These are phyloP conservation scores for Antheraea mylitta DNA, from an alignment of 1,140 invertebrate species.

Conservation along the genomic window DNA sequence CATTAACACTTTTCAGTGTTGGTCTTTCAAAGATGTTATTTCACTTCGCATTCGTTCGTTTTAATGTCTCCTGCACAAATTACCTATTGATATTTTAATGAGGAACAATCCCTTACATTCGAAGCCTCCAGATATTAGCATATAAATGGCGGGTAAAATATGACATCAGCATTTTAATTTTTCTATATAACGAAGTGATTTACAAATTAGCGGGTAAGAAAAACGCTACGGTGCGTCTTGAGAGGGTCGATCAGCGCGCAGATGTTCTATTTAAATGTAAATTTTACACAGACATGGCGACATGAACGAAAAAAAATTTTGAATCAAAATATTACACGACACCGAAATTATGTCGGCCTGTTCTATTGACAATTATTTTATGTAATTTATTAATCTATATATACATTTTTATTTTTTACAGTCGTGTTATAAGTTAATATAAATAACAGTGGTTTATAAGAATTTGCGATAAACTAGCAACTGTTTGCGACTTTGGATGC, in stretches of 20 bases:
- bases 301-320: conserved; percentile 66
- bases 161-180: conserved; percentile 78
- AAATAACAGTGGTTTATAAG: too few relatives aligned
- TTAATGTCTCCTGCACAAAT: conserved; percentile 33
- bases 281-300: conserved; percentile 66
- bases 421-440: too few relatives aligned
- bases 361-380: not conserved
- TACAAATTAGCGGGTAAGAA: conserved; percentile 78
- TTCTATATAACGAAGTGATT: conserved; percentile 75
- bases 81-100: conserved; percentile 75
- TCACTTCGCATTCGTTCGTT: not conserved
- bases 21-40: not conserved
- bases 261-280: conserved; percentile 79
- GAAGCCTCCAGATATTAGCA: conserved; percentile 56
- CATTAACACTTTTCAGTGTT: conserved; percentile 25
- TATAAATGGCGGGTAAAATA: conserved; percentile 76
- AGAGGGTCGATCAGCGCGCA: conserved; percentile 69
- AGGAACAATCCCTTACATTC: conserved; percentile 47
- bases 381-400: conserved; percentile 16
- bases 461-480: too few relatives aligned
- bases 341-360: not conserved
- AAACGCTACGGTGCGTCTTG: conserved; percentile 60
- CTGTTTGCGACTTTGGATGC: too few relatives aligned
- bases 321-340: conserved; percentile 1
- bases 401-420: too few relatives aligned